phyloP scores from a whole-genome alignment of 2,113 vertebrate genomes.

The Rhinopithecus roxellana region DNA sequence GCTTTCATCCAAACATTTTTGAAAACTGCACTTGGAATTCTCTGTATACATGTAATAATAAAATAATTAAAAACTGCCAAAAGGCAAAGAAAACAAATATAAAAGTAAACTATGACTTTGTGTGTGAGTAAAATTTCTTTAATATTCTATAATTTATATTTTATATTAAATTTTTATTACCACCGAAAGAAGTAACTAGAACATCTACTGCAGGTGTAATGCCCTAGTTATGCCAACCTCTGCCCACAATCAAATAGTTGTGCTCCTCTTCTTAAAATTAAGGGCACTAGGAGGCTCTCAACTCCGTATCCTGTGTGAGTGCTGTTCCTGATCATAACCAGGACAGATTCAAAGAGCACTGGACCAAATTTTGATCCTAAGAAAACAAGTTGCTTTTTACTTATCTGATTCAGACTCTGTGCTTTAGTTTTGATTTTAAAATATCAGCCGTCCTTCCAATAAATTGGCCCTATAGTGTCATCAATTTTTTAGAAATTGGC shows the following conservation, averaged over 20 bases:
- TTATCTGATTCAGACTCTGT: background rate
- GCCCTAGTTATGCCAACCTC: background rate
- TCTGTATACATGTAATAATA: background rate
- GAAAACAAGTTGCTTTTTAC: background rate
- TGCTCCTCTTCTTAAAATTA: background rate
- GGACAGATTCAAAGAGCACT: background rate
- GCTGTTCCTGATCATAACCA: background rate
- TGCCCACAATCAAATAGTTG: background rate
- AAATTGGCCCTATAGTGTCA: rapidly evolving
- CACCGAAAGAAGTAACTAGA: background rate
- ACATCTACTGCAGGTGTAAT: rapidly evolving
- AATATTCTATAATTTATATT: background rate
- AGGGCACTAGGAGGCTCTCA: background rate
- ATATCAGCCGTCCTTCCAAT: background rate
- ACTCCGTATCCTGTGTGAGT: background rate
- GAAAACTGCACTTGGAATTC: background rate
- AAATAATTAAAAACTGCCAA: background rate
- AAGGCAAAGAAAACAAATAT: background rate
- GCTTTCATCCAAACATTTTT: background rate
- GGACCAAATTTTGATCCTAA: background rate
- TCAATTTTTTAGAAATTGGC: background rate
- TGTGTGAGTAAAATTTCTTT: background rate
- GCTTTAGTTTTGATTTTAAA: background rate
- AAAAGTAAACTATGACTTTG: background rate
- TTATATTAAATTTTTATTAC: background rate